phyloP scores from a whole-genome alignment of 2,888 invertebrate genomes.

The Lycaena phlaeas region DNA sequence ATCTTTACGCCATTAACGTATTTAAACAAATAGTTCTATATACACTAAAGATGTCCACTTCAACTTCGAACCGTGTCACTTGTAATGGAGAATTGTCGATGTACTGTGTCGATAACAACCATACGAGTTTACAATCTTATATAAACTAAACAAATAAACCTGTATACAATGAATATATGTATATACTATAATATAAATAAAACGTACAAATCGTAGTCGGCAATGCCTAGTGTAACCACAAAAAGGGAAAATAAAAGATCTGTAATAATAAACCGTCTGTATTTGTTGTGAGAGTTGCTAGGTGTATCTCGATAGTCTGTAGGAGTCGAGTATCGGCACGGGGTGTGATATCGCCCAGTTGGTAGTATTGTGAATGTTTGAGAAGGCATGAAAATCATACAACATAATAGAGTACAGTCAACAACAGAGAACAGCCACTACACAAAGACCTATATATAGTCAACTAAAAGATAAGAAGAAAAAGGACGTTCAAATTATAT shows the following conservation, averaged over 20 bases:
- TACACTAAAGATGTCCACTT: conserved; percentile 33
- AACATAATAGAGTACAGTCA: conserved; percentile 70
- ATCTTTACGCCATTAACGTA: conserved; percentile 19
- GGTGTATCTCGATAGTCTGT: conserved; percentile 70
- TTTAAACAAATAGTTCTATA: not conserved
- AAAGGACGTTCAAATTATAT: conserved; percentile 32
- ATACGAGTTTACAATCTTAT: not conserved
- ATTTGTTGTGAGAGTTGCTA: conserved; percentile 66
- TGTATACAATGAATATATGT: conserved; percentile 19
- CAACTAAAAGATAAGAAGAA: conserved; percentile 54
- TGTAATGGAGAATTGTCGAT: conserved; percentile 39
- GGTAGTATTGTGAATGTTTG: conserved; percentile 70
- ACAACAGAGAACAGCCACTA: conserved; percentile 75
- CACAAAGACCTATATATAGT: conserved; percentile 60
- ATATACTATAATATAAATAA: conserved; percentile 19
- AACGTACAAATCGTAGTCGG: conserved; percentile 13
- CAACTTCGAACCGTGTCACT: conserved; percentile 44
- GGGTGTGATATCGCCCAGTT: conserved; percentile 65
- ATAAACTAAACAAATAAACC: conserved; percentile 12
- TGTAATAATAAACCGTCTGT: conserved; percentile 36
- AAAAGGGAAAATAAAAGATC: conserved; percentile 20
- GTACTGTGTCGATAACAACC: conserved; percentile 37
- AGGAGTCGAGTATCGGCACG: conserved; percentile 65
- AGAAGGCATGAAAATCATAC: conserved; percentile 71
- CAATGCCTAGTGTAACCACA: conserved; percentile 6